Percentiles rank a stretch among this genome's conserved stretches.
Evolutionary conservation across 2,113 vertebrate genomes (phyloP).

Genomic region (Microtus ochrogaster): DNA sequence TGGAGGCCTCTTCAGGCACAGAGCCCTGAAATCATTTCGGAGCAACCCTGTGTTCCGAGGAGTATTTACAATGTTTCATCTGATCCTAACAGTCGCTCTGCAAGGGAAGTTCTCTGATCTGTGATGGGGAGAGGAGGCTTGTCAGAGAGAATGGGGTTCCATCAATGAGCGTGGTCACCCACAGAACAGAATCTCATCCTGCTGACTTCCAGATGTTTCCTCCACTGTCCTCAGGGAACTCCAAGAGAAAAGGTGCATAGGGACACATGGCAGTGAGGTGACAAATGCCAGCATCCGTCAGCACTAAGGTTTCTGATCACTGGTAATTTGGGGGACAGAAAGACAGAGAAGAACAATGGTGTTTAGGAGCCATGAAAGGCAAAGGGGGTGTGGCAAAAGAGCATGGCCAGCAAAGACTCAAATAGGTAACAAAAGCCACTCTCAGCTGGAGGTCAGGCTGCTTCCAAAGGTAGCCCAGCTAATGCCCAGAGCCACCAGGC

Average conservation of each 20-base stretch:
- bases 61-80: background rate
- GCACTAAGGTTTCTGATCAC: background rate
- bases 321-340: background rate
- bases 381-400: too few relatives aligned
- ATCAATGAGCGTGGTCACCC: fast-evolving
- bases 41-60: background rate
- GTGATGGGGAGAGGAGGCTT: background rate
- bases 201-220: background rate
- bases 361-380: background rate
- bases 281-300: too few relatives aligned
- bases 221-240: background rate
- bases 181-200: background rate
- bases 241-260: background rate
- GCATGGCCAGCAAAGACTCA: background rate
- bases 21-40: background rate
- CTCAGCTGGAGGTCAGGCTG: background rate
- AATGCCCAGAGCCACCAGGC: background rate
- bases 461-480: too few relatives aligned
- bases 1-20: background rate
- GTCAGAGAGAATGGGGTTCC: background rate
- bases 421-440: background rate
- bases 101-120: background rate
- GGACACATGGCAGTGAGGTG: background rate
- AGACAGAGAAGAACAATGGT: too few relatives aligned
- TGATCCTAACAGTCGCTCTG: background rate